phyloP scores from a whole-genome alignment of 2,113 vertebrate genomes.

The Scophthalmus maximus region DNA sequence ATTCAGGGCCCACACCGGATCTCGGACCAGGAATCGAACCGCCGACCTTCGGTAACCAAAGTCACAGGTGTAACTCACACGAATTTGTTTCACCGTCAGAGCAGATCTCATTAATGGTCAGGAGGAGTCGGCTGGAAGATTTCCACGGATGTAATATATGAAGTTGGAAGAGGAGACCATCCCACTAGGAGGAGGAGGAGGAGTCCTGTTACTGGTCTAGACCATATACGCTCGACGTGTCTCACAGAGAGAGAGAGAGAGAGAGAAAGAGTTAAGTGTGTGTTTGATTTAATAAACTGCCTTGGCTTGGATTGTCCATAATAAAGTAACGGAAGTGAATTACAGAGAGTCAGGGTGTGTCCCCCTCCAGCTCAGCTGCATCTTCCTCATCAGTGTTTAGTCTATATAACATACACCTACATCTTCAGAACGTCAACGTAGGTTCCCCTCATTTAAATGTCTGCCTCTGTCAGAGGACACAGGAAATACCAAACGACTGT shows the following conservation, averaged over 20 bases:
- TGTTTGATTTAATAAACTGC: conserved; percentile 41
- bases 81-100: neutral
- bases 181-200: neutral
- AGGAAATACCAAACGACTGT: too few species aligned
- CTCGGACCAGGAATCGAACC: too few species aligned
- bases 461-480: too few species aligned
- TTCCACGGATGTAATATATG: conserved; percentile 19
- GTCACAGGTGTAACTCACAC: too few species aligned
- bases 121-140: conserved; percentile 30
- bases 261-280: conserved; percentile 9
- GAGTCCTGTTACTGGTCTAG: neutral
- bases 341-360: conserved; percentile 42
- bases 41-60: too few species aligned
- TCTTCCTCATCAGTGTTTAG: too few species aligned
- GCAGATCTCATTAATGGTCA: conserved; percentile 25
- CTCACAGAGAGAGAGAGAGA: conserved; percentile 4
- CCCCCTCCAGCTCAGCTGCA: conserved; percentile 17
- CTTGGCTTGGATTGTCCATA: conserved; percentile 20
- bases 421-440: too few species aligned
- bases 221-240: neutral
- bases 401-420: too few species aligned
- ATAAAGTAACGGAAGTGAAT: conserved; percentile 45
- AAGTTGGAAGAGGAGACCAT: conserved; percentile 4
- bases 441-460: too few species aligned
- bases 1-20: too few species aligned